Evolutionary conservation across 2,888 invertebrate genomes (phyloP), one percentile per base, ranked within the genome.

Genomic region (Malthinus flaveolus): DNA sequence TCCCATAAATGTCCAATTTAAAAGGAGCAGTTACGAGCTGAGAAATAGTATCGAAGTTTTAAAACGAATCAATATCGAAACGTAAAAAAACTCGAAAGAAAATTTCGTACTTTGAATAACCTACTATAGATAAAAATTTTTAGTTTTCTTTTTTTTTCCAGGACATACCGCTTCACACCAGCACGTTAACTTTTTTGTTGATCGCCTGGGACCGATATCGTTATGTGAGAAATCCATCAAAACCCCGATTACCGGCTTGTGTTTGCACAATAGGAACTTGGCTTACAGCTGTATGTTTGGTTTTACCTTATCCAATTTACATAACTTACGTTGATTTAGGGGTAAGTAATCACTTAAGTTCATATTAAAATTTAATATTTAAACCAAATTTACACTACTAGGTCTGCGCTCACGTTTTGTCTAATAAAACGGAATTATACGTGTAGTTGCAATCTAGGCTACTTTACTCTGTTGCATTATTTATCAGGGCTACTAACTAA

Each of bases 271-370:
- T 87, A 53, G 87, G 86, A 36, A 83, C 86, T n/a, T 90, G 89
- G 89, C 82, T 89, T 10, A 83, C 85, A 39, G 85, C 88, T 10
- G 81, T 88, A 67, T 87, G 88, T 71, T 83, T 88, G 54, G 89
- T 88, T 1, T 76, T 90, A 62, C 89, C 89, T 1, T 88, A 87
- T 78, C 87, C 88, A 39, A 85, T 89, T 63, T 90, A 89, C 75
- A 87, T 87, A 54, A 85, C 85, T 59, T 89, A 88, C 76, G 81
- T 88, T 56, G 88, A 89, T 74, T 79, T 89, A 50, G 87, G 81
- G 81, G 87, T 84, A 76, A 85, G 84, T 81, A 58, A 36, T 15
- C 12, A 37, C n/a, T 42, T 49, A 23, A 11, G 35, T 9, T 3
- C 42, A 46, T 23, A 48, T 31, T 39, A 33, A 13, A 42, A 42